These are phyloP conservation scores for Hapalemur alaotrensis DNA, from an alignment of 2,797 vertebrate genomes.

Conservation along the genomic window DNA sequence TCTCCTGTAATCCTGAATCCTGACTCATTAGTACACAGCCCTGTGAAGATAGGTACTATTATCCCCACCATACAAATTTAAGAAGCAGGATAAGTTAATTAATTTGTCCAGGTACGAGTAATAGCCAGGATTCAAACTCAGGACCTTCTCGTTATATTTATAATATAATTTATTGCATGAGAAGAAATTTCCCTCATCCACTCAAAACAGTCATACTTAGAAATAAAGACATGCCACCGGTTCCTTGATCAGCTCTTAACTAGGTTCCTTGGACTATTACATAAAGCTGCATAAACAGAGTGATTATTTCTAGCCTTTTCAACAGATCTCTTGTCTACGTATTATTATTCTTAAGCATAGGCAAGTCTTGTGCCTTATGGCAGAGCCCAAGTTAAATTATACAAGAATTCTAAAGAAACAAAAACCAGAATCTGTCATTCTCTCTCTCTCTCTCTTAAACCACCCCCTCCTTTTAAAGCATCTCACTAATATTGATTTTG, in stretches of 20 bases:
- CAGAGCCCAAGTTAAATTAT: neutral
- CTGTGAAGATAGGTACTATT: neutral
- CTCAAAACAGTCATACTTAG: conserved; percentile 52
- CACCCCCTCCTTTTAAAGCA: conserved; percentile 12
- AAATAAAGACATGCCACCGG: conserved; percentile 28
- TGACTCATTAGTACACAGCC: neutral
- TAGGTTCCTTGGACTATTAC: neutral
- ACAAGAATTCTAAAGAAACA: neutral
- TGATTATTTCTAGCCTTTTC: conserved; percentile 3
- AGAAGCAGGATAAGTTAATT: neutral
- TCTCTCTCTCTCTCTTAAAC: neutral
- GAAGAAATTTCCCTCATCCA: conserved; percentile 41
- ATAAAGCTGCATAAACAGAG: neutral
- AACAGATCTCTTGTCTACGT: neutral
- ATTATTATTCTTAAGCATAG: neutral
- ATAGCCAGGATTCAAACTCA: conserved; percentile 8
- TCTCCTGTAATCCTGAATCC: neutral
- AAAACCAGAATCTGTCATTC: neutral
- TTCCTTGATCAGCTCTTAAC: conserved; percentile 22
- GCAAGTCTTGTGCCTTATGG: neutral
- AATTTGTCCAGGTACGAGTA: neutral
- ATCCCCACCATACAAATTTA: neutral
- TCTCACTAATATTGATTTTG: conserved; percentile 71
- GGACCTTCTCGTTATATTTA: neutral
- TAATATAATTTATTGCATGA: neutral